Base-by-base conservation (phyloP, 1,140 invertebrate genomes). In the Drosophila quadrilineata region DNA sequence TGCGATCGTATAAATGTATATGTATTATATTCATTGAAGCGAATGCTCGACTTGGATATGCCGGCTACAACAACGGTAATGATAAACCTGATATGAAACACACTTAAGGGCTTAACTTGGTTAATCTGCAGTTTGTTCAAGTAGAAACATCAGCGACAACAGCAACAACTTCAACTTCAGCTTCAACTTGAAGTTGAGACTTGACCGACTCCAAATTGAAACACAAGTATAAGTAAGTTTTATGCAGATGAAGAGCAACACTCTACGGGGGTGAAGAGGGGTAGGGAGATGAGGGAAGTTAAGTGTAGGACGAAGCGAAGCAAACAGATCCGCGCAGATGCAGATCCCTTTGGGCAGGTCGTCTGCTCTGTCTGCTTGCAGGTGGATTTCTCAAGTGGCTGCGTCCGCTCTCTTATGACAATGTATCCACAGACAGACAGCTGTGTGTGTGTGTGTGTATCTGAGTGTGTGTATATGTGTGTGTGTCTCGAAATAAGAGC, bases 11-110 rank as follows among this genome's bases (percentile, higher is more conserved):
- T n/a, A 17, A 40, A 17, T 43, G 40, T 10, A 40, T 17, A 46
- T n/a, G n/a, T n/a, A n/a, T n/a, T n/a, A n/a, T 45, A 45, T 45
- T 26, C 77, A 76, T 62, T 84, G 38, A 84, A 73, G 77, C 69
- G 77, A 50, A 71, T 59, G 67, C 50, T 67, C 50, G 73, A 71
- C 73, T 71, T 62, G 49, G 29, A 71, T 56, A 73, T 60, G 40
- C 16, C 35, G n/a, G 9, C 33, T 22, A 52, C 77, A 72, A 43
- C 29, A 52, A 54, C 28, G 43, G 28, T 52, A 79, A 71, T 75
- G 79, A 84, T 84, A 84, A 85, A 84, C 79, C 80, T 77, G 79
- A 84, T 84, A 86, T 79, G 79, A 58, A 75, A 84, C 79, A 84
- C 79, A 85, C 75, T 84, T 84, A 86, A 84, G 79, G 79, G 79